A percentile compares a stretch with the other conserved stretches of the same genome.
These are phyloP conservation scores for Hybognathus amarus DNA, from an alignment of 2,797 vertebrate genomes.

Conservation along the genomic window DNA sequence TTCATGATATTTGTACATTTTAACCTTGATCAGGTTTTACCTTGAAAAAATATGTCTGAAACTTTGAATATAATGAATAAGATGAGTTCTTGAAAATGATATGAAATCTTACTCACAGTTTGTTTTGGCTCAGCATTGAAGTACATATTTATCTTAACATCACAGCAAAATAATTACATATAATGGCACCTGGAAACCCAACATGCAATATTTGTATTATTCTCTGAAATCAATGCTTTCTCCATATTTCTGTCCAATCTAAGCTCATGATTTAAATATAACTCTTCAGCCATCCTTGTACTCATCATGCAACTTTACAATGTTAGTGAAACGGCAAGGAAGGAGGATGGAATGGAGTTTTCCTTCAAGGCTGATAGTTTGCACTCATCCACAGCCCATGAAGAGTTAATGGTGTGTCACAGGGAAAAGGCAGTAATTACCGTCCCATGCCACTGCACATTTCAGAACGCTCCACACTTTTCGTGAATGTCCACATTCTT, in stretches of 20 bases:
- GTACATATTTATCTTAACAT: not conserved
- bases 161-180: not conserved
- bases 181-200: conserved; percentile 7
- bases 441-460: conserved; percentile 67
- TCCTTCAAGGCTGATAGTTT: conserved; percentile 69
- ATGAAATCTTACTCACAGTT: not conserved
- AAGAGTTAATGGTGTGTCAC: conserved; percentile 70
- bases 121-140: conserved; percentile 9
- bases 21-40: not conserved
- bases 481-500: conserved; percentile 66
- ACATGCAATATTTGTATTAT: not conserved
- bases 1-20: not conserved
- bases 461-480: conserved; percentile 69
- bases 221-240: conserved; percentile 12
- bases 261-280: not conserved
- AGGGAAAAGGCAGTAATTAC: conserved; percentile 66
- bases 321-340: conserved; percentile 19
- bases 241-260: not conserved
- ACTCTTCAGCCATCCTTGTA: conserved; percentile 17
- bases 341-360: conserved; percentile 54
- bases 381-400: conserved; percentile 63
- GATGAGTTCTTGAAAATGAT: not conserved
- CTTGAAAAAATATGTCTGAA: not conserved
- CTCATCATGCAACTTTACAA: not conserved
- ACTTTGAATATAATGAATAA: not conserved